Percentiles rank a stretch among this genome's conserved stretches.
Conservation (phyloP, 2,888 invertebrate genomes). For the Dryadula phaetusa region DNA sequence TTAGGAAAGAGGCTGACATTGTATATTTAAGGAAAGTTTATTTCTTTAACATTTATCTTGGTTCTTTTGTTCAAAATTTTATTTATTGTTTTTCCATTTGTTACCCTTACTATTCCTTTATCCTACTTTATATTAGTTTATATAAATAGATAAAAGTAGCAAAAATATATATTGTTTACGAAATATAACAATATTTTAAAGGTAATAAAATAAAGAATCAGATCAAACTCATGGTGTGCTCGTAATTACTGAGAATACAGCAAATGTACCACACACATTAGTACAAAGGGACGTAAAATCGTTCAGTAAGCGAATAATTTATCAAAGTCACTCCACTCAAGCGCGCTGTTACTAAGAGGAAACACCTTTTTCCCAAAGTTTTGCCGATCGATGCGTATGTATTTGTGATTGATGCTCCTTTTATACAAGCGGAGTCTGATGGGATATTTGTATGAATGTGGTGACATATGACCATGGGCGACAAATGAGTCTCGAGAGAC, state of each 20-base stretch:
- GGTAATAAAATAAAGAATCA: background rate
- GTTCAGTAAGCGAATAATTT: slow-evolving; percentile 21
- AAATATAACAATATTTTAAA: too few relatives aligned
- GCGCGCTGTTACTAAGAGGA: slow-evolving; percentile 8
- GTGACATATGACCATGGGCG: slow-evolving; percentile 8
- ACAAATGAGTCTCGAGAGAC: slow-evolving; percentile 8
- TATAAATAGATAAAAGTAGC: too few relatives aligned
- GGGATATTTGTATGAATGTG: slow-evolving; percentile 13
- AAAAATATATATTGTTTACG: too few relatives aligned
- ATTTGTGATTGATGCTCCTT: slow-evolving; percentile 16
- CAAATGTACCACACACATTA: slow-evolving; percentile 2
- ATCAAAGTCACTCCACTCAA: slow-evolving; percentile 19
- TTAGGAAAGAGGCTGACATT: background rate
- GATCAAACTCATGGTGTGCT: background rate
- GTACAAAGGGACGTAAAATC: background rate
- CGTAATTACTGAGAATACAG: background rate
- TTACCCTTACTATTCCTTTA: background rate
- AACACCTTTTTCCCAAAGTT: slow-evolving; percentile 24
- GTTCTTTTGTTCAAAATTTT: background rate
- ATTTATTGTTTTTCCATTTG: background rate
- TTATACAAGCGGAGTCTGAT: slow-evolving; percentile 9
- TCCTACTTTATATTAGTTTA: too few relatives aligned
- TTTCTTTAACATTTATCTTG: background rate
- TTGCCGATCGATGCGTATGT: slow-evolving; percentile 7
- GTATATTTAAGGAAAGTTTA: background rate